phyloP scores from a whole-genome alignment of 2,888 invertebrate genomes.

The Heliconius erato region DNA sequence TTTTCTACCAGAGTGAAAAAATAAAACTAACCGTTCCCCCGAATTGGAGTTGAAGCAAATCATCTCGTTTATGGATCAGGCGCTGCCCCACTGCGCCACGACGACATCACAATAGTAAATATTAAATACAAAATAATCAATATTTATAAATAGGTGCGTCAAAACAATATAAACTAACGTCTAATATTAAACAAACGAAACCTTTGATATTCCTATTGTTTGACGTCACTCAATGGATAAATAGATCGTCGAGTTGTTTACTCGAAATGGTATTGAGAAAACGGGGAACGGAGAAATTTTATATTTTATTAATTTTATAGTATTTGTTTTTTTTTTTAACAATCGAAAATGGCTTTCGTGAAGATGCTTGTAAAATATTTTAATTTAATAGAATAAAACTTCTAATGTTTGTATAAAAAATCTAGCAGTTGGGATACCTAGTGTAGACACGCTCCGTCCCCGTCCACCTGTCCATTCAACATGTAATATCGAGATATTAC shows the following conservation, averaged over 20 bases:
- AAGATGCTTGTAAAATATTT: not conserved
- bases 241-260: too few relatives aligned
- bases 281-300: not conserved
- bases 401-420: too few relatives aligned
- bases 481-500: not conserved
- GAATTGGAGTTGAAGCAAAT: too few relatives aligned
- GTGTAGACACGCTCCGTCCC: not conserved
- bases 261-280: not conserved
- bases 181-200: not conserved
- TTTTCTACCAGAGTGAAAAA: not conserved
- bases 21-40: not conserved
- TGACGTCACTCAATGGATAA: not conserved
- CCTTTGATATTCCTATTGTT: not conserved
- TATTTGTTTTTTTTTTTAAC: not conserved
- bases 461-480: not conserved
- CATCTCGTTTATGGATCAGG: too few relatives aligned
- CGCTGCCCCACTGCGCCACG: too few relatives aligned
- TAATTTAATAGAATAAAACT: too few relatives aligned
- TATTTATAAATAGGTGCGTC: constrained; percentile 4
- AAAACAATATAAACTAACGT: not conserved
- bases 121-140: not conserved
- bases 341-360: not conserved
- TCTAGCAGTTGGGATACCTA: not conserved
- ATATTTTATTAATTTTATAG: too few relatives aligned
- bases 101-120: not conserved